phyloP scores from a whole-genome alignment of 2,888 invertebrate species.

The Epinotia demarniana region DNA sequence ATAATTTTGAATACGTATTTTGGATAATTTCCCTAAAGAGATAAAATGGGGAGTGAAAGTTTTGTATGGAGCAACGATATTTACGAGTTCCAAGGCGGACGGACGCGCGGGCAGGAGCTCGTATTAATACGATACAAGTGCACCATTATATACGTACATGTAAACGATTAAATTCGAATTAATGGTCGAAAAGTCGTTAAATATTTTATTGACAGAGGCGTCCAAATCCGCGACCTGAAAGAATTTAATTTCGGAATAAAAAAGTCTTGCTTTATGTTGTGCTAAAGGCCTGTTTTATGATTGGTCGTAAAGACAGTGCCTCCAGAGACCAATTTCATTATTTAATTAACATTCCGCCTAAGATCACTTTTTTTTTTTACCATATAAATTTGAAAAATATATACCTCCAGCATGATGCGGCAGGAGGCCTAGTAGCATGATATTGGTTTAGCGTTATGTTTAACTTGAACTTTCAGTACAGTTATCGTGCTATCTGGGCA shows the following conservation, averaged over 20 bases:
- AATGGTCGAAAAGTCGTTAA: constrained; percentile 4
- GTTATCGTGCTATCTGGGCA: too few species aligned
- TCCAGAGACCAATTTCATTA: constrained; percentile 72
- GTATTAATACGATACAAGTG: not conserved
- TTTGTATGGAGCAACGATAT: too few species aligned
- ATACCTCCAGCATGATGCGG: not conserved
- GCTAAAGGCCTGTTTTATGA: constrained; percentile 77
- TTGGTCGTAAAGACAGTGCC: constrained; percentile 74
- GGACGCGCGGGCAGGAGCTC: too few species aligned
- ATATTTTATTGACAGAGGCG: constrained; percentile 32
- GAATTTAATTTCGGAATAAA: constrained; percentile 70
- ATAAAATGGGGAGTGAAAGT: too few species aligned
- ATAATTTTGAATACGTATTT: too few species aligned
- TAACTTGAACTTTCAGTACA: too few species aligned
- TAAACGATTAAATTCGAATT: not conserved
- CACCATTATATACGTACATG: not conserved
- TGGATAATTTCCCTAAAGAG: too few species aligned
- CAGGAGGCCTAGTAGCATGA: not conserved
- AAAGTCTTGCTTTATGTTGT: constrained; percentile 68
- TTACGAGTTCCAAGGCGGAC: too few species aligned
- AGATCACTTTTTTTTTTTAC: constrained; percentile 48
- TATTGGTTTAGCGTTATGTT: too few species aligned
- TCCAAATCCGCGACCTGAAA: constrained; percentile 61
- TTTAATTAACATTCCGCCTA: constrained; percentile 76
- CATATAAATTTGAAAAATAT: not conserved